Base-by-base conservation (phyloP, 2,113 vertebrate genomes). In the Myotis brandtii region DNA sequence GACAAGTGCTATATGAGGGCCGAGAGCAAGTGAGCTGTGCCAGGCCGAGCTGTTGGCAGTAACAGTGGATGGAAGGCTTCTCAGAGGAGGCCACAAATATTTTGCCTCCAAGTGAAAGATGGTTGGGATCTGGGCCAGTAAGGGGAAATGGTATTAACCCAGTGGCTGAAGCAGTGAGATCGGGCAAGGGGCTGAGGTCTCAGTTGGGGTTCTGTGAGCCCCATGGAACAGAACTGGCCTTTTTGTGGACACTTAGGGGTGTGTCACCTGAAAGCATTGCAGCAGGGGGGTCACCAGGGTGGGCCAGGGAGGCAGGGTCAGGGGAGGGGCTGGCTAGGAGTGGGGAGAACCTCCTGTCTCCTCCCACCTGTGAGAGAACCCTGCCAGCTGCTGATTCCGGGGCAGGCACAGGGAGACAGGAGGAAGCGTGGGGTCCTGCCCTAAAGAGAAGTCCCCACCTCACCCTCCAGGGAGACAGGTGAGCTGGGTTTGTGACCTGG, bases 231-330 rank as follows among this genome's bases (percentile, higher is more conserved):
- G 25, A 82, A 37, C 1, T 34, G 54, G 76, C 69, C 48, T 59
- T 89, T 83, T 73, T 67, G 25, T 16, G 3, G 8, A 23, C 11
- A 20, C 43, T 34, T 34, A 62, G 67, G 14, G 18, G 27, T 75
- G 32, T 50, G 21, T 62, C 72, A 32, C 40, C 34, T 54, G 56
- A 46, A 75, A 27, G 9, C 48, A 6, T 70, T 0, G 2, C 34
- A 54, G 13, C 23, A 54, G 25, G 64, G 20, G 10, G 18, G 12
- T 30, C 50, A 13, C 40, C 43, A 62, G 37, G 40, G 46, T 18
- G 32, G 25, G 14, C 0, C 0, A n/a, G n/a, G 21, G 77, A 94
- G 46, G 79, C 6, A 2, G 12, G n/a, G 48, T 6, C 4, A 8
- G 9, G 6, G 25, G 32, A 34, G 11, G 48, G n/a, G 20, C 40